Evolutionary conservation across 1,140 invertebrate genomes (phyloP).

Genomic region (Drosophila insularis): DNA sequence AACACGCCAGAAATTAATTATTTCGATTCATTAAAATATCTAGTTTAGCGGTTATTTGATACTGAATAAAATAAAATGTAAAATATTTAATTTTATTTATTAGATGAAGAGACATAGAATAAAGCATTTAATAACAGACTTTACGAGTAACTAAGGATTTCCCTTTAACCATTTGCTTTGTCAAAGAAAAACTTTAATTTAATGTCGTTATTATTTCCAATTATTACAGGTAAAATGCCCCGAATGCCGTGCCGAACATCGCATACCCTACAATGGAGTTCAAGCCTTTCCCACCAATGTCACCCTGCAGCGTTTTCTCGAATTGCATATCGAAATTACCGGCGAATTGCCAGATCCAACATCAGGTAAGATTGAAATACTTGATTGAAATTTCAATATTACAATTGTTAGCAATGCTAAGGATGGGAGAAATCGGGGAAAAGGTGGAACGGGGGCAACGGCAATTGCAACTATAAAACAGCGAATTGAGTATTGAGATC

Average conservation of each 20-base stretch:
- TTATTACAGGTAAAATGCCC: conserved; percentile 95
- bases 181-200: too few relatives aligned
- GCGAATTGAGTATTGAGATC: conserved; percentile 5
- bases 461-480: too few relatives aligned
- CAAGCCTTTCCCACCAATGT: conserved; percentile 98
- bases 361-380: conserved; percentile 83
- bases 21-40: too few relatives aligned
- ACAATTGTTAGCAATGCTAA: conserved; percentile 23
- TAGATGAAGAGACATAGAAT: too few relatives aligned
- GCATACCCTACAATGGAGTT: conserved; percentile 97
- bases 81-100: too few relatives aligned
- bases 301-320: conserved; percentile 96
- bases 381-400: conserved; percentile 16
- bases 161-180: too few relatives aligned
- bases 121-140: too few relatives aligned
- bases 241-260: conserved; percentile 98
- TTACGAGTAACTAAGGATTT: too few relatives aligned
- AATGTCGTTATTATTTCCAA: neutral
- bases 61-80: too few relatives aligned
- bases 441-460: too few relatives aligned
- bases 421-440: neutral
- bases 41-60: too few relatives aligned
- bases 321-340: conserved; percentile 96
- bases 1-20: too few relatives aligned
- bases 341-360: conserved; percentile 95